Conservation (phyloP, 2,888 invertebrate species). For the Brenthis daphne region DNA sequence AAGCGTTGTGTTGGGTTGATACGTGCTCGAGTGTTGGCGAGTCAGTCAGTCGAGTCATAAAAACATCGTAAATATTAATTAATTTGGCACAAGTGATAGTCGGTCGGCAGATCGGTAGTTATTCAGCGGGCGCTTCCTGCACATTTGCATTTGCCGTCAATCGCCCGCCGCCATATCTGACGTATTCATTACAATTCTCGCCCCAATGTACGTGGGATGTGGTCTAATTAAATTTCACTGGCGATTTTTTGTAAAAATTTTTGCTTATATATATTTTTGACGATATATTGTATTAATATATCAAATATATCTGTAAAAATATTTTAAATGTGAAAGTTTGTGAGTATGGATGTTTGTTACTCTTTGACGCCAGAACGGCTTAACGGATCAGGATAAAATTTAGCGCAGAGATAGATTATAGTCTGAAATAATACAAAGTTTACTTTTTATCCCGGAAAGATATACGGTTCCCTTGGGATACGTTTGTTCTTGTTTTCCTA, state of each 20-base stretch:
- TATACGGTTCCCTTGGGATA: too few relatives aligned
- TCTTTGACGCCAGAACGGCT: too few relatives aligned
- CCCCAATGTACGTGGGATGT: constrained; percentile 47
- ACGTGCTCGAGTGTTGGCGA: constrained; percentile 11
- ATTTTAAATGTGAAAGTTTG: too few relatives aligned
- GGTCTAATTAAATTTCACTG: constrained; percentile 36
- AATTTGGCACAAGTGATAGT: constrained; percentile 29
- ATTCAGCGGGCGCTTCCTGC: constrained; percentile 44
- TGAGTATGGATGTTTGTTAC: too few relatives aligned
- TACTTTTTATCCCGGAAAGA: too few relatives aligned
- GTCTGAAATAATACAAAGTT: too few relatives aligned
- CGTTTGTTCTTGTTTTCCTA: too few relatives aligned
- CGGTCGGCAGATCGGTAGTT: constrained; percentile 31
- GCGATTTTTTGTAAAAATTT: constrained; percentile 21
- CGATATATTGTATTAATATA: background rate
- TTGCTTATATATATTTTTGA: background rate
- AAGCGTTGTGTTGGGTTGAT: background rate
- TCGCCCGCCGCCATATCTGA: constrained; percentile 65
- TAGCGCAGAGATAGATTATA: too few relatives aligned
- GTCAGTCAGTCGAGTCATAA: constrained; percentile 16
- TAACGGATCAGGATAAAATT: too few relatives aligned
- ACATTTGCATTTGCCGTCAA: constrained; percentile 61
- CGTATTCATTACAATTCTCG: constrained; percentile 75
- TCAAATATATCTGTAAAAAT: background rate
- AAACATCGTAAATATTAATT: constrained; percentile 29